These are phyloP conservation scores for Drosophila kambysellisi DNA, from an alignment of 2,888 invertebrate species.

Conservation along the genomic window DNA sequence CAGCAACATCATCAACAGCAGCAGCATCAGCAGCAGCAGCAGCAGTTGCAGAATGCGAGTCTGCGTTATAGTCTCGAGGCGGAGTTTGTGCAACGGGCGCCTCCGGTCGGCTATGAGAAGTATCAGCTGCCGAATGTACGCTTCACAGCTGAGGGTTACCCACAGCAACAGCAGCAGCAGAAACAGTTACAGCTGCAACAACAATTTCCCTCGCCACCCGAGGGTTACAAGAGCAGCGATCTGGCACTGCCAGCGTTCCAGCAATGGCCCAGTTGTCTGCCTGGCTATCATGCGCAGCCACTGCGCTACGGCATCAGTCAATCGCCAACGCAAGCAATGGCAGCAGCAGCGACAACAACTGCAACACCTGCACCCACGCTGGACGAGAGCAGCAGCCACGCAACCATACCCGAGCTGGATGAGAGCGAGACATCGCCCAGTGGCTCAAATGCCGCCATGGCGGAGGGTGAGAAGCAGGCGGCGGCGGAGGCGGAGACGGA, in stretches of 20 bases:
- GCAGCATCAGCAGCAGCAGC: conserved; percentile 71
- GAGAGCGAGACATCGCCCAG: conserved; percentile 82
- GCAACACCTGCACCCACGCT: conserved; percentile 19
- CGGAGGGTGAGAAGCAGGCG: conserved; percentile 30
- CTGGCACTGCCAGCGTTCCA: conserved; percentile 79
- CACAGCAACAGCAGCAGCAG: conserved; percentile 84
- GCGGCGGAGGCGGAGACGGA: conserved; percentile 49
- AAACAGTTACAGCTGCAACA: conserved; percentile 73
- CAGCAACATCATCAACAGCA: conserved; percentile 81
- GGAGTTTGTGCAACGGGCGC: conserved; percentile 87
- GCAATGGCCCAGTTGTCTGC: conserved; percentile 87
- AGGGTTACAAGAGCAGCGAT: conserved; percentile 87
- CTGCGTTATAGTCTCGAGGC: conserved; percentile 88
- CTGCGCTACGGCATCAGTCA: conserved; percentile 76
- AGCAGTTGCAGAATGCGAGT: conserved; percentile 86
- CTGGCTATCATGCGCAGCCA: conserved; percentile 85
- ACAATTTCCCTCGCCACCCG: conserved; percentile 89
- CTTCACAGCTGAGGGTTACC: conserved; percentile 93
- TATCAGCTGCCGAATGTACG: conserved; percentile 87
- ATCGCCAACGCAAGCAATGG: conserved; percentile 44
- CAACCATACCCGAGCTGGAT: conserved; percentile 84
- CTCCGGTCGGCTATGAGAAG: conserved; percentile 86
- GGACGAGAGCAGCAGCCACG: conserved; percentile 77
- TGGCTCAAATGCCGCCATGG: conserved; percentile 50
- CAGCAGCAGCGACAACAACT: conserved; percentile 32